phyloP scores from a whole-genome alignment of 2,113 vertebrate species.

The Mesitornis unicolor region DNA sequence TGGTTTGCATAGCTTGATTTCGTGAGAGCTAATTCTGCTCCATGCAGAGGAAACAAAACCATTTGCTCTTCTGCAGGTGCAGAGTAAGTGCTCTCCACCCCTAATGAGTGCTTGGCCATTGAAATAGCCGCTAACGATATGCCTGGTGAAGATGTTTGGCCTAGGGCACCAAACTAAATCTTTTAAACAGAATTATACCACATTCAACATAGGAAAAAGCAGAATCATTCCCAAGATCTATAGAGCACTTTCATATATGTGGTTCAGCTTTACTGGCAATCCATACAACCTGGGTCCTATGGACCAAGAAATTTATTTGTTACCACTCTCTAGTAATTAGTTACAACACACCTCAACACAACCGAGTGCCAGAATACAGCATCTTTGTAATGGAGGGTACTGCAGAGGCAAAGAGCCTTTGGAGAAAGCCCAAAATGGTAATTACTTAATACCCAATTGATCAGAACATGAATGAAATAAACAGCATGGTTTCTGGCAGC shows the following conservation, averaged over 20 bases:
- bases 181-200: background rate
- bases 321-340: background rate
- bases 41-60: background rate
- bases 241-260: background rate
- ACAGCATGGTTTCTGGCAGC: constrained; percentile 36
- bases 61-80: constrained; percentile 33
- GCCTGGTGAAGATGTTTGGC: background rate
- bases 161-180: background rate
- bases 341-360: constrained; percentile 13
- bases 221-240: background rate
- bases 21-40: background rate
- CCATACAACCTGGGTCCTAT: background rate
- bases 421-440: constrained; percentile 41
- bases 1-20: background rate
- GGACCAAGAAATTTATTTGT: background rate
- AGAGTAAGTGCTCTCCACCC: background rate
- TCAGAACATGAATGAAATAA: constrained; percentile 59
- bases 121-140: background rate
- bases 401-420: constrained; percentile 29
- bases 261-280: background rate
- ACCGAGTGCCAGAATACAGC: background rate
- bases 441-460: constrained; percentile 58
- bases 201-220: background rate
- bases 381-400: constrained; percentile 4
- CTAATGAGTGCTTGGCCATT: background rate